Conservation (phyloP, 2,113 vertebrate species). For the Piaya cayana region DNA sequence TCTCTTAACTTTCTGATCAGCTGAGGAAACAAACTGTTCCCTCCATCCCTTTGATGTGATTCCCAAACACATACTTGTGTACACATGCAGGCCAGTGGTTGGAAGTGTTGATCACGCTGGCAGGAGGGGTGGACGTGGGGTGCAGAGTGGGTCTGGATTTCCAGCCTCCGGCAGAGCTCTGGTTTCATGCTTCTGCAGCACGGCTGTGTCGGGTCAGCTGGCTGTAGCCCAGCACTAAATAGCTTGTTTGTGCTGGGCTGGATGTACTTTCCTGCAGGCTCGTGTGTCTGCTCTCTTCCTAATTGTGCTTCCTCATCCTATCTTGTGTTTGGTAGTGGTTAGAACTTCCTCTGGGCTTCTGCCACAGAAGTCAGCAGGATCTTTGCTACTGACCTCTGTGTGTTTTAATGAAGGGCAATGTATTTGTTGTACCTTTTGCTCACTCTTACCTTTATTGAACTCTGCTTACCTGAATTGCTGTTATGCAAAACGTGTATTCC, state of each 20-base stretch:
- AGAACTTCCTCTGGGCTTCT: neutral
- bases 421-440: neutral
- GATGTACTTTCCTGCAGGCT: neutral
- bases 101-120: neutral
- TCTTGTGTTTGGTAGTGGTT: neutral
- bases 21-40: neutral
- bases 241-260: constrained; percentile 12
- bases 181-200: neutral
- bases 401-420: neutral
- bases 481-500: neutral
- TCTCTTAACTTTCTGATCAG: neutral
- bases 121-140: accelerated
- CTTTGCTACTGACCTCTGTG: neutral
- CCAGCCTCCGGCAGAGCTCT: neutral
- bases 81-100: accelerated
- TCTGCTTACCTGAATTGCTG: accelerated
- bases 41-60: neutral
- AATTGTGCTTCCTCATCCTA: neutral
- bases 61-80: accelerated
- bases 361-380: accelerated
- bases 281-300: neutral
- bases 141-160: neutral
- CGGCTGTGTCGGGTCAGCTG: neutral
- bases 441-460: neutral
- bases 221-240: neutral